Evolutionary conservation across 2,888 invertebrate species (phyloP).

Genomic region (Andrena hattorfiana): DNA sequence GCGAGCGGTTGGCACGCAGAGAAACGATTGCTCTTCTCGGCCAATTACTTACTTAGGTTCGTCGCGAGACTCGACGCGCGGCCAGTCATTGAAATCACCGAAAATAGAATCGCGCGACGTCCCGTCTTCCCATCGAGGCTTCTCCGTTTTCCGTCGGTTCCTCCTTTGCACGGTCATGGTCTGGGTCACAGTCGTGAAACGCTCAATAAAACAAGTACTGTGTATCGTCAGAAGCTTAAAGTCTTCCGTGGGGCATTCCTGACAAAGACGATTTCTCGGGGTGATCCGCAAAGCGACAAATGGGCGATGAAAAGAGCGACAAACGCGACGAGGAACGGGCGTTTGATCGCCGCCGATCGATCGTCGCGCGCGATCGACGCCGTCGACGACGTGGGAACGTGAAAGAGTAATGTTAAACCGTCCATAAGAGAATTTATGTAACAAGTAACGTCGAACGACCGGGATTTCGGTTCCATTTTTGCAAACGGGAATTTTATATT

Average conservation of each 20-base stretch:
- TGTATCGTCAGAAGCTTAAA: slow-evolving; percentile 70
- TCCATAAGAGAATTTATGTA: slow-evolving; percentile 67
- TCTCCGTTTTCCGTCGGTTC: slow-evolving; percentile 12
- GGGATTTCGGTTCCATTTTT: slow-evolving; percentile 60
- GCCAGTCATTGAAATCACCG: slow-evolving; percentile 22
- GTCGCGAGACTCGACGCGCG: neutral
- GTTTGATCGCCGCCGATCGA: slow-evolving; percentile 11
- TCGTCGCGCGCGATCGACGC: slow-evolving; percentile 10
- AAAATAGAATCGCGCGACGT: neutral
- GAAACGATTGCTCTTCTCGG: neutral
- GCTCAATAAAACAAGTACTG: slow-evolving; percentile 75
- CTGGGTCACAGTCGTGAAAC: slow-evolving; percentile 73
- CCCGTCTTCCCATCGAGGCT: neutral
- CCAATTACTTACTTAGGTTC: neutral
- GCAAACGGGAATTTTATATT: slow-evolving; percentile 55
- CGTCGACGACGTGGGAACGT: slow-evolving; percentile 49
- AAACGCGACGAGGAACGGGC: slow-evolving; percentile 10
- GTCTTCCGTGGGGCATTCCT: slow-evolving; percentile 71
- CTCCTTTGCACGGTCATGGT: slow-evolving; percentile 13
- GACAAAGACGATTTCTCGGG: slow-evolving; percentile 66
- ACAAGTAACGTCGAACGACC: slow-evolving; percentile 56
- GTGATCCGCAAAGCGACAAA: slow-evolving; percentile 54
- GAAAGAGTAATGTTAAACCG: slow-evolving; percentile 59
- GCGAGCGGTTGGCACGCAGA: neutral
- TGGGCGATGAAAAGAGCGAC: slow-evolving; percentile 6